Evolutionary conservation across 2,888 invertebrate genomes (phyloP).

Genomic region (Linhomoeus sp.): DNA sequence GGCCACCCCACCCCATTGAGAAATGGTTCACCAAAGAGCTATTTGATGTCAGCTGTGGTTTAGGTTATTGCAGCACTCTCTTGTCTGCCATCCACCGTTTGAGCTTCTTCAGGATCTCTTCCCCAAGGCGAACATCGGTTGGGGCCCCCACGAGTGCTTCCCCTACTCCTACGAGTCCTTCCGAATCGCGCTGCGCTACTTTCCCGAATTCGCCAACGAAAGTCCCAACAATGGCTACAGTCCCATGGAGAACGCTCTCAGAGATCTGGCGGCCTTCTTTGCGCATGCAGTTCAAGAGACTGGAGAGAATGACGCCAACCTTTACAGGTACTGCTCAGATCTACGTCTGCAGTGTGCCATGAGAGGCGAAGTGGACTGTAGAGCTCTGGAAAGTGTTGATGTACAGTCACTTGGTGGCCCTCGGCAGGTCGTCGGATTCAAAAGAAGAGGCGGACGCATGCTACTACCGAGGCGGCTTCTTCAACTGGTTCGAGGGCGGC

Average conservation of each 20-base stretch:
- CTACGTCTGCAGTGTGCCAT: too few relatives aligned
- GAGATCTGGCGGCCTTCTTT: slow-evolving; percentile 24
- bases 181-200: slow-evolving; percentile 22
- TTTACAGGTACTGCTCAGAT: slow-evolving; percentile 13
- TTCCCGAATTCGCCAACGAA: slow-evolving; percentile 13
- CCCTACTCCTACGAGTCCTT: slow-evolving; percentile 24
- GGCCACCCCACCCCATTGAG: slow-evolving; percentile 12
- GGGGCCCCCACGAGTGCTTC: slow-evolving; percentile 16
- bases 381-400: too few relatives aligned
- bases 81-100: too few relatives aligned
- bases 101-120: too few relatives aligned
- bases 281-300: slow-evolving; percentile 25
- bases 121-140: slow-evolving; percentile 17
- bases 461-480: slow-evolving; percentile 25
- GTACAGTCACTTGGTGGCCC: too few relatives aligned
- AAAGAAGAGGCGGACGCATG: slow-evolving; percentile 16
- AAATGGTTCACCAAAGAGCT: slow-evolving; percentile 9
- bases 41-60: too few relatives aligned
- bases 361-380: too few relatives aligned
- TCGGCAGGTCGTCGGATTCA: background rate
- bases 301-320: slow-evolving; percentile 19
- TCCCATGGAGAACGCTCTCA: slow-evolving; percentile 12
- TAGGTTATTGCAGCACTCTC: too few relatives aligned
- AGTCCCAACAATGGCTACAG: slow-evolving; percentile 8
- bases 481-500: slow-evolving; percentile 23